A percentile compares a stretch with the other conserved stretches of the same genome.
Evolutionary conservation across 2,888 invertebrate genomes (phyloP).

Genomic region (Prosapia bicincta): DNA sequence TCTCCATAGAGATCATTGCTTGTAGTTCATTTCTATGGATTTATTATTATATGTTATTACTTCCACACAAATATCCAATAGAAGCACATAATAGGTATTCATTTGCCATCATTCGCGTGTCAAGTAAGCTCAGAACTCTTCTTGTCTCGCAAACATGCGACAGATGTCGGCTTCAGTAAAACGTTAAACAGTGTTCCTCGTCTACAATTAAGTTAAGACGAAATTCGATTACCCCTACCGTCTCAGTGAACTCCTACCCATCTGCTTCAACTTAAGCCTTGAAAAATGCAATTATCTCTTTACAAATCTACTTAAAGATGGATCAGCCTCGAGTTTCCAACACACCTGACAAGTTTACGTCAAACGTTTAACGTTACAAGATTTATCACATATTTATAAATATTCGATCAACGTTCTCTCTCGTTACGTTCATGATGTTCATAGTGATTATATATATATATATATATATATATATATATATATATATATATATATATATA

Average conservation of each 20-base stretch:
- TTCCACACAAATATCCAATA: too few species aligned
- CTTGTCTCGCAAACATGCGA: background rate
- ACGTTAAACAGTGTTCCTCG: background rate
- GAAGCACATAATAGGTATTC: too few species aligned
- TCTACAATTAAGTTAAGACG: background rate
- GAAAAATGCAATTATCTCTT: background rate
- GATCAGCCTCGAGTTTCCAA: background rate
- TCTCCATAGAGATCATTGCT: too few species aligned
- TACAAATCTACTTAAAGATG: background rate
- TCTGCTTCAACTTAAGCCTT: background rate
- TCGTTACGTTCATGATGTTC: background rate
- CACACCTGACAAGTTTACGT: background rate
- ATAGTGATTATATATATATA: too few species aligned
- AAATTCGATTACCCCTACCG: background rate
- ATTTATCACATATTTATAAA: background rate
- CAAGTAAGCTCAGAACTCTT: too few species aligned
- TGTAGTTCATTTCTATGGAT: too few species aligned
- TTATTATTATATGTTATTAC: too few species aligned
- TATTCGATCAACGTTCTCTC: background rate
- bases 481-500: too few species aligned
- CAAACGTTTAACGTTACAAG: background rate
- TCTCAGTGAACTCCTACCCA: background rate
- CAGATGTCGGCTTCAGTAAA: background rate
- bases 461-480: too few species aligned
- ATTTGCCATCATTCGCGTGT: too few species aligned